A percentile compares a stretch with the other conserved stretches of the same genome.
phyloP scores from a whole-genome alignment of 2,888 invertebrate genomes.

The Asteroscopus sphinx region DNA sequence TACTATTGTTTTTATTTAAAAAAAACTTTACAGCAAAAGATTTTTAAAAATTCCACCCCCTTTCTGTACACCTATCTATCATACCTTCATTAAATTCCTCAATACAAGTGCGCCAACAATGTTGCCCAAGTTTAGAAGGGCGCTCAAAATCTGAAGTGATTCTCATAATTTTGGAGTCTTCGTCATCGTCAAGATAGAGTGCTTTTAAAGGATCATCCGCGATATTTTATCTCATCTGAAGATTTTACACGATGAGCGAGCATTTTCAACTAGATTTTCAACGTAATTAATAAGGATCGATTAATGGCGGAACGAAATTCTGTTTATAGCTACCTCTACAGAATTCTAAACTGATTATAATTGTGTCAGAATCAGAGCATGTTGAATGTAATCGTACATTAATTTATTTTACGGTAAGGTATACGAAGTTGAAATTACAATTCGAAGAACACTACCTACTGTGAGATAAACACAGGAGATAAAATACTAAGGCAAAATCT shows the following conservation, averaged over 20 bases:
- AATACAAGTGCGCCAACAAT: conserved; percentile 30
- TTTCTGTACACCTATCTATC: conserved; percentile 14
- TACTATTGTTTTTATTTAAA: no score
- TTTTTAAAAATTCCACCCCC: no score
- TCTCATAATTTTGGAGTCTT: conserved; percentile 48
- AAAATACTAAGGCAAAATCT: no score
- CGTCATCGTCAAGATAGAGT: conserved; percentile 44
- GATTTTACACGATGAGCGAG: conserved; percentile 41
- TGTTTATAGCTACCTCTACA: conserved; percentile 1
- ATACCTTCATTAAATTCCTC: conserved; percentile 23
- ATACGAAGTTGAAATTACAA: conserved; percentile 12
- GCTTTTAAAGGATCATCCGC: conserved; percentile 34
- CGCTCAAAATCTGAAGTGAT: conserved; percentile 42
- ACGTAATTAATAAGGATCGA: conserved; percentile 35
- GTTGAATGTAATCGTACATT: not conserved
- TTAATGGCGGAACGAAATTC: conserved; percentile 30
- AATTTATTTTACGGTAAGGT: conserved; percentile 24
- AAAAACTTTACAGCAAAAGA: not conserved
- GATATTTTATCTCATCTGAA: conserved; percentile 47
- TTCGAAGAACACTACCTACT: not conserved
- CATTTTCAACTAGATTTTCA: conserved; percentile 41
- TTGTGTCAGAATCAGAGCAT: conserved; percentile 19
- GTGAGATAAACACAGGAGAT: no score
- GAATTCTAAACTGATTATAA: conserved; percentile 29
- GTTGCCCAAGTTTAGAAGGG: conserved; percentile 35